Conservation (phyloP, 2,797 vertebrate species). For the Girardinus metallicus region DNA sequence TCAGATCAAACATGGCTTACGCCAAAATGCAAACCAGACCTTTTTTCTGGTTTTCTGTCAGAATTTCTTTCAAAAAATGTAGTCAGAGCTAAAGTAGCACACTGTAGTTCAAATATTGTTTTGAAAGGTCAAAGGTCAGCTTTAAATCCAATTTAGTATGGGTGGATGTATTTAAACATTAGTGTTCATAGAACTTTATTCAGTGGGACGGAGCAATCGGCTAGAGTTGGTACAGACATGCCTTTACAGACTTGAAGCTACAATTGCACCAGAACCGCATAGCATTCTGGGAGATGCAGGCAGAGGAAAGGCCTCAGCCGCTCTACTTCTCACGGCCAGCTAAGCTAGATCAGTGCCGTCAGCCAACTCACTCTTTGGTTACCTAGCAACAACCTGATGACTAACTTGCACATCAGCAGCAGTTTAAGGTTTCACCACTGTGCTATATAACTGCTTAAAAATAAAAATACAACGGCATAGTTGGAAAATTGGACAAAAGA, state of each 20-base stretch:
- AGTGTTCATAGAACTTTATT: not conserved
- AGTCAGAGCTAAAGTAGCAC: not conserved
- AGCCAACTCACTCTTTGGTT: too few species aligned
- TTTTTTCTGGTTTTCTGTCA: not conserved
- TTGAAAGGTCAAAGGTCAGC: not conserved
- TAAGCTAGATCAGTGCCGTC: too few species aligned
- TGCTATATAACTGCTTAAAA: too few species aligned
- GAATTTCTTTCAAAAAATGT: not conserved
- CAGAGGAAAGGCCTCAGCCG: too few species aligned
- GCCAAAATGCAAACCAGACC: not conserved
- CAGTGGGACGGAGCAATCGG: not conserved
- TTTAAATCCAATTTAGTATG: not conserved
- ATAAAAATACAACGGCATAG: too few species aligned
- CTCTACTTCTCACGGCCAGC: too few species aligned
- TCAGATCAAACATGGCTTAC: not conserved
- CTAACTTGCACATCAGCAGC: too few species aligned
- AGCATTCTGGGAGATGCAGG: too few species aligned
- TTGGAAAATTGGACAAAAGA: not conserved
- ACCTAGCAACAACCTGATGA: too few species aligned
- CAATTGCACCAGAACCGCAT: not conserved
- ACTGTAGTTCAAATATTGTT: not conserved
- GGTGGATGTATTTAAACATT: not conserved
- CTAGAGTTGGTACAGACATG: not conserved
- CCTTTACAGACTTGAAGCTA: not conserved
- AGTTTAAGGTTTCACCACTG: too few species aligned